Evolutionary conservation across 1,140 invertebrate species (phyloP), one percentile per base, ranked within the genome.

Genomic region (Brachionus koreanus): DNA sequence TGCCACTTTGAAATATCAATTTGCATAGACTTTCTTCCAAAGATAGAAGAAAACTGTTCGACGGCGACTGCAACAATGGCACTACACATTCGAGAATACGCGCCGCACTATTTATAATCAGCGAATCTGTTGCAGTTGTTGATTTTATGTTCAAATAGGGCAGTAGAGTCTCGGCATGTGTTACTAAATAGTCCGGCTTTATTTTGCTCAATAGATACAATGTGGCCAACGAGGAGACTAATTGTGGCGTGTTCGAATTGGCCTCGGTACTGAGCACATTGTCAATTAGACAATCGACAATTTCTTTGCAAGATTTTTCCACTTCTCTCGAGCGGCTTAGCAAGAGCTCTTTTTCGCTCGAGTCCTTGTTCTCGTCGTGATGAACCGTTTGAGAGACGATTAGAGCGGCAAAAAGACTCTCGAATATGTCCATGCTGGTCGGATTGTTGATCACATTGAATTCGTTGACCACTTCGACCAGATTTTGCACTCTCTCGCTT

Each of bases 11-110:
- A 35, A 98, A 90, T 74, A 98, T 95, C 19, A 98, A 89, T 87
- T 98, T 96, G 82, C 97, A 94, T 74, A 97, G 93, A 88, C 97
- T 95, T 87, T 97, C 95, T 88, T 99, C 98, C 19, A 99, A 89
- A 83, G 96, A 94, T 3, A 94, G 93, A 75, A 99, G 90, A 89
- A 99, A 98, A 83, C 93, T 93, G 87, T 98, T 95, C 87, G 95
- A 96, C 0, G 98, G 97, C 89, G 99, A 96, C 87, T 98, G 95
- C 91, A 99, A 96, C 23, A 99, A 87, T 0, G 98, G 98, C 12
- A 99, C 95, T n/a, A 98, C 95, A 63, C 96, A 88, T 88, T 97
- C 95, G 63, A 98, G 87, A 37, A 95, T 98, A 83, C 92, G 84
- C 19, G 88, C 87, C 12, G 89, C 87, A 85, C 88, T 86, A 77